Percentiles rank a stretch among this genome's conserved stretches.
Conservation (phyloP, 2,888 invertebrate species). For the Drosophila borborema region DNA sequence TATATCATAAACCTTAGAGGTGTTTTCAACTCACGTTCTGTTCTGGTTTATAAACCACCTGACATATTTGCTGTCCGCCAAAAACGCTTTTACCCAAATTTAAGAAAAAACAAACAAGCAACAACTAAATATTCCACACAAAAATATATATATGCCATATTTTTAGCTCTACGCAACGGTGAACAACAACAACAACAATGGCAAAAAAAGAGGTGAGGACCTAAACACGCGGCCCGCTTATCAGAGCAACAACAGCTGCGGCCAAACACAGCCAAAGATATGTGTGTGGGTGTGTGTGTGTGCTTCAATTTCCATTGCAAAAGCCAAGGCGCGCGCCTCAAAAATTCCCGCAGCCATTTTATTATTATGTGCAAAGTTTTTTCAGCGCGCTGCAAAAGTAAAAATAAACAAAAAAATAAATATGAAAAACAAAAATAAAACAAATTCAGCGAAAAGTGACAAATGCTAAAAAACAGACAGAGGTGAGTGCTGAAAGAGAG, state of each 20-base stretch:
- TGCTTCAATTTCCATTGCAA: slow-evolving; percentile 65
- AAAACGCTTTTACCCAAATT: slow-evolving; percentile 42
- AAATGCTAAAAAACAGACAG: slow-evolving; percentile 39
- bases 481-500: slow-evolving; percentile 20
- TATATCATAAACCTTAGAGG: slow-evolving; percentile 43
- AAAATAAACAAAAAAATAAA: slow-evolving; percentile 1
- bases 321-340: slow-evolving; percentile 71
- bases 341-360: slow-evolving; percentile 73
- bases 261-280: slow-evolving; percentile 21
- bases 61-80: slow-evolving; percentile 59
- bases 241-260: slow-evolving; percentile 72
- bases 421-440: slow-evolving; percentile 45
- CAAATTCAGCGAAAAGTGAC: slow-evolving; percentile 60
- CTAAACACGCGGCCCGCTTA: slow-evolving; percentile 68
- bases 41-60: slow-evolving; percentile 55
- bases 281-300: neutral
- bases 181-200: slow-evolving; percentile 44
- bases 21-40: slow-evolving; percentile 32
- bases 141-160: slow-evolving; percentile 25
- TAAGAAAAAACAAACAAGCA: slow-evolving; percentile 35
- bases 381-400: slow-evolving; percentile 25
- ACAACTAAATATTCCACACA: slow-evolving; percentile 2
- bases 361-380: slow-evolving; percentile 76
- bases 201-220: slow-evolving; percentile 45
- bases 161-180: slow-evolving; percentile 60